A percentile compares a stretch with the other conserved stretches of the same genome.
phyloP scores from a whole-genome alignment of 2,797 vertebrate genomes.

The Eulemur albifrons region DNA sequence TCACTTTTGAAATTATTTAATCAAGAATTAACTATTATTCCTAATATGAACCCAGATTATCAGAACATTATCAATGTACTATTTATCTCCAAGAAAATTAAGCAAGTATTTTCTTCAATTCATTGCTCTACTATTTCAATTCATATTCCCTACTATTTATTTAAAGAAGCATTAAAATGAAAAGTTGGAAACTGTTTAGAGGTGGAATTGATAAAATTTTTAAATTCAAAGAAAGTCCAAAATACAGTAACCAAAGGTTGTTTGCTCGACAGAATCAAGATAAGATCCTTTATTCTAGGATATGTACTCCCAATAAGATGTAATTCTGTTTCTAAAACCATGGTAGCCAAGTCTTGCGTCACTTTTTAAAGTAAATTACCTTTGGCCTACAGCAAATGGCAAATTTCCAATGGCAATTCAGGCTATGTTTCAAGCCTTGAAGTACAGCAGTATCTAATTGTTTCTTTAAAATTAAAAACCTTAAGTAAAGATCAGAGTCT shows the following conservation, averaged over 20 bases:
- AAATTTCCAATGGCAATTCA: constrained; percentile 30
- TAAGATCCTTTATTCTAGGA: constrained; percentile 47
- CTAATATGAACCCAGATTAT: not conserved
- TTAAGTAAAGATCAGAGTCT: constrained; percentile 33
- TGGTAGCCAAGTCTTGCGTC: not conserved
- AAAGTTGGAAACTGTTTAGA: constrained; percentile 14
- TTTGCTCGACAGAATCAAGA: not conserved
- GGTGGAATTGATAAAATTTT: not conserved
- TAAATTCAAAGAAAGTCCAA: not conserved
- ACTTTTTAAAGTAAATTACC: constrained; percentile 28
- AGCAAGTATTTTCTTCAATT: not conserved
- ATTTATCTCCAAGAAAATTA: not conserved
- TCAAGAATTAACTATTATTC: not conserved
- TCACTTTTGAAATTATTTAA: constrained; percentile 3
- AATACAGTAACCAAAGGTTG: not conserved
- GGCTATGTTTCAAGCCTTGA: not conserved
- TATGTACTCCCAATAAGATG: not conserved
- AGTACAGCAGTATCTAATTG: not conserved
- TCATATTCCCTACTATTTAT: not conserved
- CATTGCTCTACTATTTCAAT: constrained; percentile 32
- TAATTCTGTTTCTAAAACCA: constrained; percentile 20
- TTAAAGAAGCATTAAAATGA: not conserved
- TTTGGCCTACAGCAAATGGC: not conserved
- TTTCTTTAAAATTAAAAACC: not conserved
- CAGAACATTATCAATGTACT: not conserved